Evolutionary conservation across 2,888 invertebrate genomes (phyloP).

Genomic region (Trissoscelio sp.): DNA sequence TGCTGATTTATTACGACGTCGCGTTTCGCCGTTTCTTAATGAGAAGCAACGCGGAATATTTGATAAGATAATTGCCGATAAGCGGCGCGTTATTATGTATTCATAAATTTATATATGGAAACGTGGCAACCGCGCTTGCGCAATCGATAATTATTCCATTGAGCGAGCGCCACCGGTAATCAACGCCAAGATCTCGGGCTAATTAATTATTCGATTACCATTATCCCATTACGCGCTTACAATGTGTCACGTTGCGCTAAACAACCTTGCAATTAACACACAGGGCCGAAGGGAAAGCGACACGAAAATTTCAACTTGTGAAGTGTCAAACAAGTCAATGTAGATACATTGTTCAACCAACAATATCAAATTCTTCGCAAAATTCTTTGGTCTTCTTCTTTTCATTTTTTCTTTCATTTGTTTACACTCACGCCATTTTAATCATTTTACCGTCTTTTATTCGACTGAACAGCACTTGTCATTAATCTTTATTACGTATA

Average conservation of each 20-base stretch:
- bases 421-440: background rate
- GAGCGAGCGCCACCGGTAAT: slow-evolving; percentile 64
- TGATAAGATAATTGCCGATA: slow-evolving; percentile 65
- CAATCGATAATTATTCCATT: slow-evolving; percentile 67
- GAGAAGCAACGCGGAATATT: slow-evolving; percentile 54
- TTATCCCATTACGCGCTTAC: slow-evolving; percentile 56
- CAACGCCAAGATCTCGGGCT: slow-evolving; percentile 59
- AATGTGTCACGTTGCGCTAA: slow-evolving; percentile 58
- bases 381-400: too few relatives aligned
- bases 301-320: background rate
- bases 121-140: slow-evolving; percentile 47
- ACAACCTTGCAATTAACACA: slow-evolving; percentile 64
- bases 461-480: slow-evolving; percentile 4
- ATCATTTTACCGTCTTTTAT: background rate
- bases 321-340: background rate
- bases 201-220: slow-evolving; percentile 69
- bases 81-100: slow-evolving; percentile 58
- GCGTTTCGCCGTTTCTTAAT: slow-evolving; percentile 63
- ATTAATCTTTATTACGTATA: slow-evolving; percentile 24
- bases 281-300: slow-evolving; percentile 18
- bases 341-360: background rate
- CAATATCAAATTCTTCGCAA: too few relatives aligned
- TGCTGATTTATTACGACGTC: slow-evolving; percentile 75
- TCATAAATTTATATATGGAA: slow-evolving; percentile 63
- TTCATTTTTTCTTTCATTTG: background rate